Evolutionary conservation across 2,888 invertebrate genomes (phyloP), one percentile per base, ranked within the genome.

Genomic region (Chirona hameri): DNA sequence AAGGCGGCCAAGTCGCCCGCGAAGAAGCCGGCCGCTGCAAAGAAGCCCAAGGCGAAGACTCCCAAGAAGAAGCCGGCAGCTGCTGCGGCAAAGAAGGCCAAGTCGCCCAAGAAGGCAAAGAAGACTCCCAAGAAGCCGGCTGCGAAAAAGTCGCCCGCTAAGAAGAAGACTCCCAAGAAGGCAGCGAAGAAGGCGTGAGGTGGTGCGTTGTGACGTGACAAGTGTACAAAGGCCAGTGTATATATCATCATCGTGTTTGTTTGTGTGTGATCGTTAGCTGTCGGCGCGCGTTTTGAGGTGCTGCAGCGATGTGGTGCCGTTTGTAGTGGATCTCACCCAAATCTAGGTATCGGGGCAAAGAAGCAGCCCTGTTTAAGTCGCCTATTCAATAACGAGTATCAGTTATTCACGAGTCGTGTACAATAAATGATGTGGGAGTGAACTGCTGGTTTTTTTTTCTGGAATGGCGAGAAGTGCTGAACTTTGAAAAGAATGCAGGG

Each of bases 11-110:
- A 57, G 82, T 85, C 46, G 82, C 85, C 9, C 83, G 39, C 76
- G 21, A 76, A 76, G 39, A 48, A 82, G 39, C 85, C 82, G 86
- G 31, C 79, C 3, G 86, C 21, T 88, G 88, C 88, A 9, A 79
- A 84, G 52, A 83, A 81, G 79, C 85, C 85, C 85, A 85, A 82
- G n/a, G 83, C 83, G 69, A 84, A 85, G 83, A 39, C 39, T 1
- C 79, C 79, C 7, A 52, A 72, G 27, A 82, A 80, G 83, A 82
- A 82, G 69, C 31, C 76, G 21, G 31, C 81, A 10, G 85, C 84
- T 52, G 84, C 85, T 48, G 60, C 83, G 3, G 82, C 83, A 15
- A 83, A 82, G 82, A 83, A 83, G 48, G 83, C 83, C 46, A 85
- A 84, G 80, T 31, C 39, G 7, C 76, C 76, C 5, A 76, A 76